A percentile compares a stretch with the other conserved stretches of the same genome.
Conservation (phyloP, 1,140 invertebrate genomes). For the Orchestia grillus region DNA sequence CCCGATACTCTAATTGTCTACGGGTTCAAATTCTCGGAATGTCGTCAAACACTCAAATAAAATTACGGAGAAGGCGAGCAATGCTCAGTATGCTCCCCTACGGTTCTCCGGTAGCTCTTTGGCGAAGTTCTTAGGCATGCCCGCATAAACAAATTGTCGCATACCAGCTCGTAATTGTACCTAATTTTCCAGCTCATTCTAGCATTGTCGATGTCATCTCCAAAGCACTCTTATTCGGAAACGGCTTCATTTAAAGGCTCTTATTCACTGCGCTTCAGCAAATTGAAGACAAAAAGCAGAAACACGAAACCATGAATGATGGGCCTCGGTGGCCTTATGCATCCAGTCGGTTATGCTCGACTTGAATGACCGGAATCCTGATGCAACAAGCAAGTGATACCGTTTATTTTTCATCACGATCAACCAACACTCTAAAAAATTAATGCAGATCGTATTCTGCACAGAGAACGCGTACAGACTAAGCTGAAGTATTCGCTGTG, state of each 20-base stretch:
- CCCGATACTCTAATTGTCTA: background rate
- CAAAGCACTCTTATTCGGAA: background rate
- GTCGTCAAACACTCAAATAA: background rate
- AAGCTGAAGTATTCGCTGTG: too few species aligned
- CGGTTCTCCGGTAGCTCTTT: background rate
- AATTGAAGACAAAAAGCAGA: background rate
- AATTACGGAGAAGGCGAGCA: background rate
- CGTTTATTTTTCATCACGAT: background rate
- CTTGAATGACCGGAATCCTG: background rate
- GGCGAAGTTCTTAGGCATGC: background rate
- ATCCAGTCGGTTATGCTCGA: background rate
- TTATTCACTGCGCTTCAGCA: background rate
- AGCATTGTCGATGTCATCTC: conserved; percentile 18
- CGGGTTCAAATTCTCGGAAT: background rate
- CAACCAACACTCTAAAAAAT: too few species aligned
- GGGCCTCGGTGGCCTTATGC: background rate
- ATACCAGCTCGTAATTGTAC: background rate
- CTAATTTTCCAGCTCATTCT: conserved; percentile 20
- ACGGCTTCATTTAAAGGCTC: background rate
- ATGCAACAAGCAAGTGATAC: background rate
- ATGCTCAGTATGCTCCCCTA: background rate
- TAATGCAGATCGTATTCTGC: too few species aligned
- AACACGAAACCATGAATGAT: background rate
- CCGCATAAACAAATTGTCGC: background rate
- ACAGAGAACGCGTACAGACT: too few species aligned